A percentile compares a stretch with the other conserved stretches of the same genome.
These are phyloP conservation scores for Perca schrenkii DNA, from an alignment of 2,113 vertebrate genomes.

Conservation along the genomic window DNA sequence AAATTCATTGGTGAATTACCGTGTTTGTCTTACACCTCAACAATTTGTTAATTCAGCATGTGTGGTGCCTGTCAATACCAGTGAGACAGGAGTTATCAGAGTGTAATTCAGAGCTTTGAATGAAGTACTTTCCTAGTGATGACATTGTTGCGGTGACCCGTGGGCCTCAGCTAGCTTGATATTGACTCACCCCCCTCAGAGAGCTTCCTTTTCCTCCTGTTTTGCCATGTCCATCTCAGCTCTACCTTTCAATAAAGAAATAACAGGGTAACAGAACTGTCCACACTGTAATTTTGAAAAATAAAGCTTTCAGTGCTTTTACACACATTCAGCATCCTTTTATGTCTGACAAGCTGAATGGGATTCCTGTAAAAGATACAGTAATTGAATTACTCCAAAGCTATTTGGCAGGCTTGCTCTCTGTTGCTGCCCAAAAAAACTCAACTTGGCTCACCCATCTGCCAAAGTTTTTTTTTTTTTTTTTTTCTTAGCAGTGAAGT, in stretches of 20 bases:
- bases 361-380: conserved; percentile 59
- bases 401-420: conserved; percentile 39
- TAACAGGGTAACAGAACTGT: neutral
- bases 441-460: conserved; percentile 31
- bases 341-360: conserved; percentile 43
- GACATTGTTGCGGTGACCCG: neutral
- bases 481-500: conserved; percentile 4
- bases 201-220: neutral
- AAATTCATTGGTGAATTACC: conserved; percentile 21
- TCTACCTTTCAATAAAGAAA: conserved; percentile 16
- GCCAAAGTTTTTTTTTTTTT: neutral
- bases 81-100: neutral
- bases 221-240: neutral
- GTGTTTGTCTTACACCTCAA: conserved; percentile 47
- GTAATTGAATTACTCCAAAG: conserved; percentile 60
- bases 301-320: conserved; percentile 21
- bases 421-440: conserved; percentile 32
- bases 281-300: conserved; percentile 14
- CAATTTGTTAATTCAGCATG: conserved; percentile 22
- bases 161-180: neutral
- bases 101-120: conserved; percentile 2
- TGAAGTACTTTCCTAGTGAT: neutral
- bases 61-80: conserved; percentile 17
- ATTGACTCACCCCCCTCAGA: neutral
- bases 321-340: conserved; percentile 25